These are phyloP conservation scores for Scaptomyza graminum DNA, from an alignment of 1,140 invertebrate genomes.

Conservation along the genomic window DNA sequence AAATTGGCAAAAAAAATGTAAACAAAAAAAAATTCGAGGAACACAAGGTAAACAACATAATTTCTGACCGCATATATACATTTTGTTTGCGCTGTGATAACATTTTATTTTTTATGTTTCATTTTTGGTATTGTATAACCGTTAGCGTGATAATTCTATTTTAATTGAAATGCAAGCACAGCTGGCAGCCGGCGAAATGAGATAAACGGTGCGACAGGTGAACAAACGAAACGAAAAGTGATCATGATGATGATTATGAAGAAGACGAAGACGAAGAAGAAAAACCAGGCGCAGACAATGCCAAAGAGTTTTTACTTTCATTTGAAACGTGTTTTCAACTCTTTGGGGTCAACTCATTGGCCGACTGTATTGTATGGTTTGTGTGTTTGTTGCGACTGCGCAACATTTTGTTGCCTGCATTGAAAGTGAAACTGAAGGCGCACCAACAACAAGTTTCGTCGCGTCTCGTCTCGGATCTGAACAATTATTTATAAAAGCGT, in stretches of 20 bases:
- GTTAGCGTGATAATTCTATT: conserved; percentile 71
- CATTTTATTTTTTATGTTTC: neutral
- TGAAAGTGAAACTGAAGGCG: conserved; percentile 70
- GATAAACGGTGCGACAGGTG: conserved; percentile 58
- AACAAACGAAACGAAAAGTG: conserved; percentile 54
- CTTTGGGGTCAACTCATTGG: conserved; percentile 41
- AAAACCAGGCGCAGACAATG: conserved; percentile 55
- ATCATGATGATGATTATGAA: neutral
- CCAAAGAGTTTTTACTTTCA: conserved; percentile 81
- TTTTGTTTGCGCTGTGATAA: neutral
- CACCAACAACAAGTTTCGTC: conserved; percentile 35
- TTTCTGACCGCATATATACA: conserved; percentile 23
- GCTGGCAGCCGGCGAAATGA: conserved; percentile 23
- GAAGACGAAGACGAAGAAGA: conserved; percentile 1
- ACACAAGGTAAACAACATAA: conserved; percentile 66
- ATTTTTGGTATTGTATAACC: conserved; percentile 54
- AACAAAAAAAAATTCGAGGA: conserved; percentile 39
- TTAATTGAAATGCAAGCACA: conserved; percentile 64
- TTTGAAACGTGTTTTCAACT: conserved; percentile 75
- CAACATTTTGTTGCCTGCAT: conserved; percentile 63
- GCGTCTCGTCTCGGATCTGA: conserved; percentile 8
- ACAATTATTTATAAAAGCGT: neutral
- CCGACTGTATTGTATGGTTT: neutral
- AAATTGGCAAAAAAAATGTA: conserved; percentile 43
- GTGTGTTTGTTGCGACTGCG: conserved; percentile 19